Evolutionary conservation across 2,113 vertebrate species (phyloP).

Genomic region (Clarias macrocephalus): DNA sequence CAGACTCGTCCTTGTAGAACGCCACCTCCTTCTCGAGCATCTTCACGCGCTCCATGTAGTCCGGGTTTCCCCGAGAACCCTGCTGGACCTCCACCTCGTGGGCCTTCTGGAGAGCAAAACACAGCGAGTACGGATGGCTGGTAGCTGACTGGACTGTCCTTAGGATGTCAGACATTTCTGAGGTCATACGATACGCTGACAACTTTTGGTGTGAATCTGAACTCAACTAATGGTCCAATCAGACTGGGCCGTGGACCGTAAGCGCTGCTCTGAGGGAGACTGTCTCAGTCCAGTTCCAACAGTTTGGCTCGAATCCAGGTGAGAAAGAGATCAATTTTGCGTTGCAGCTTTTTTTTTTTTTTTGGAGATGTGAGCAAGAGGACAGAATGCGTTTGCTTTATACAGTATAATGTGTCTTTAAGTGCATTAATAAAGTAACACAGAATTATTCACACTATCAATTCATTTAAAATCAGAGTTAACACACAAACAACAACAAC

Average conservation of each 20-base stretch:
- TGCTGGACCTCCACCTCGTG: conserved; percentile 91
- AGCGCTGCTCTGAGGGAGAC: background rate
- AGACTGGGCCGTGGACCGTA: too few relatives aligned
- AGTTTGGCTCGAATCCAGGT: background rate
- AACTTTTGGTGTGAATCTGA: background rate
- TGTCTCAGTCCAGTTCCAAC: background rate
- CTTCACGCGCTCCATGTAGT: conserved; percentile 88
- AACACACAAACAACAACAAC: background rate
- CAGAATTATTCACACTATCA: background rate
- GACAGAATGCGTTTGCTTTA: background rate
- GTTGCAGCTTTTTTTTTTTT: background rate
- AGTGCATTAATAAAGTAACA: background rate
- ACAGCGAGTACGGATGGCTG: too few relatives aligned
- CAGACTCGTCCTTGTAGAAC: conserved; percentile 91
- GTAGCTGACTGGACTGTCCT: background rate
- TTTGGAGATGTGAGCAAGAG: background rate
- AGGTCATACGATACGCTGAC: background rate
- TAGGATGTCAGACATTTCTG: too few relatives aligned
- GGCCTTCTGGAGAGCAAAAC: conserved; percentile 74
- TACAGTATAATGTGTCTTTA: background rate
- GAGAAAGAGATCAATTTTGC: background rate
- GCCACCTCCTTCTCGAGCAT: conserved; percentile 92
- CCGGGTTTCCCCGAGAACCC: conserved; percentile 86
- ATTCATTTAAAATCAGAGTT: background rate
- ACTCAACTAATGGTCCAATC: background rate